A percentile compares a stretch with the other conserved stretches of the same genome.
phyloP scores from a whole-genome alignment of 2,113 vertebrate genomes.

The Tychaedon coryphoeus region DNA sequence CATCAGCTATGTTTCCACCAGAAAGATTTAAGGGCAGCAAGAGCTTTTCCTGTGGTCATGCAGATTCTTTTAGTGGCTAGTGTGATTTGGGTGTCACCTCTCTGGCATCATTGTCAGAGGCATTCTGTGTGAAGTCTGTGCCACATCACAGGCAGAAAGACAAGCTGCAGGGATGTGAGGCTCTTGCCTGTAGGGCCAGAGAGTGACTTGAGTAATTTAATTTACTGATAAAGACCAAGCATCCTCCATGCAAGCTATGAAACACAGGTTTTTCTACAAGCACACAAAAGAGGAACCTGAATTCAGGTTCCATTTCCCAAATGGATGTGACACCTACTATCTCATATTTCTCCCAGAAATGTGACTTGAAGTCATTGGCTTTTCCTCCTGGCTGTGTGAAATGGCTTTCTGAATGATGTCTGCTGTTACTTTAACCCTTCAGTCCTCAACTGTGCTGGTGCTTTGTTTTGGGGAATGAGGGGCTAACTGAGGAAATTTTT shows the following conservation, averaged over 20 bases:
- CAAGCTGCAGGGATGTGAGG: neutral
- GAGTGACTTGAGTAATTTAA: neutral
- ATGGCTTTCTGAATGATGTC: neutral
- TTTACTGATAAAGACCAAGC: neutral
- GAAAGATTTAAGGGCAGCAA: neutral
- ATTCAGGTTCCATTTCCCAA: neutral
- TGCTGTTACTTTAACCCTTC: neutral
- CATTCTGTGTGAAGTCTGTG: neutral
- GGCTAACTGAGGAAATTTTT: neutral
- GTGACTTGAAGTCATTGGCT: neutral
- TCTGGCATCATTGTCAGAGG: neutral
- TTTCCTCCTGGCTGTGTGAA: neutral
- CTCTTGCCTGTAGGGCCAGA: fast-evolving
- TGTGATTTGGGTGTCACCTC: neutral
- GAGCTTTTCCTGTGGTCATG: neutral
- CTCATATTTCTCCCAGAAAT: neutral
- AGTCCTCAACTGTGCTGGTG: neutral
- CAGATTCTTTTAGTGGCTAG: neutral
- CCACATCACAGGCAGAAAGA: neutral
- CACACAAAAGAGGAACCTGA: neutral
- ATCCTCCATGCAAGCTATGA: neutral
- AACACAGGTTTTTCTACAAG: neutral
- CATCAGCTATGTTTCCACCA: neutral
- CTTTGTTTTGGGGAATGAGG: neutral
- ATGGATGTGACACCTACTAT: neutral